A percentile compares a stretch with the other conserved stretches of the same genome.
These are phyloP conservation scores for Podargus strigoides DNA, from an alignment of 2,797 vertebrate species.

Conservation along the genomic window DNA sequence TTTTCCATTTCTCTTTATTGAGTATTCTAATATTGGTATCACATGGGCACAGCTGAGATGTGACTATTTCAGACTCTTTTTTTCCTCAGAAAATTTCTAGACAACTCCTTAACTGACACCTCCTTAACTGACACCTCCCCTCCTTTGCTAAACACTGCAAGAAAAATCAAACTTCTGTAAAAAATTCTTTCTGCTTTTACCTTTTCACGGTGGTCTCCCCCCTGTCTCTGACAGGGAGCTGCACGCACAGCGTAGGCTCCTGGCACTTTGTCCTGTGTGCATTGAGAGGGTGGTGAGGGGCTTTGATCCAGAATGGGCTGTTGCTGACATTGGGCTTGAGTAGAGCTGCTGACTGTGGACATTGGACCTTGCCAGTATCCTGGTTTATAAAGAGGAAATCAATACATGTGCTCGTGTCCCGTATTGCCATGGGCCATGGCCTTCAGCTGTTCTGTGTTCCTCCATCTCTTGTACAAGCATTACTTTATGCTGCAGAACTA, in stretches of 20 bases:
- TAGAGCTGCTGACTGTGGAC: not conserved
- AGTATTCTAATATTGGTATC: not conserved
- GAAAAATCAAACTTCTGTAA: not conserved
- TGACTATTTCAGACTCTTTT: not conserved
- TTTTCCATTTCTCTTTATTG: not conserved
- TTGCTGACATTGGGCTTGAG: not conserved
- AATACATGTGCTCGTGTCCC: not conserved
- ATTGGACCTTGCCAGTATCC: not conserved
- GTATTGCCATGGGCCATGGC: not conserved
- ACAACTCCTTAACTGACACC: not conserved
- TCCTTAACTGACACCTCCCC: too few species aligned
- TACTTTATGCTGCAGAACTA: not conserved
- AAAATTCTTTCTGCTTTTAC: not conserved
- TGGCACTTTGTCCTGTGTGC: not conserved
- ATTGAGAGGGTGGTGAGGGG: not conserved
- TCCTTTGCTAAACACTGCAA: not conserved
- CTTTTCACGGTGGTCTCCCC: not conserved
- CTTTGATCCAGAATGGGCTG: not conserved
- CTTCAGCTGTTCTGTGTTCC: not conserved
- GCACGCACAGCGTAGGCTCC: fast-evolving
- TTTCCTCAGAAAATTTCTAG: not conserved
- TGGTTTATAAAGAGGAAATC: not conserved
- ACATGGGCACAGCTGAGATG: not conserved
- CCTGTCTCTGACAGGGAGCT: not conserved
- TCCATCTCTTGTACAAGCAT: not conserved